Evolutionary conservation across 2,888 invertebrate species (phyloP).

Genomic region (Nezara viridula): DNA sequence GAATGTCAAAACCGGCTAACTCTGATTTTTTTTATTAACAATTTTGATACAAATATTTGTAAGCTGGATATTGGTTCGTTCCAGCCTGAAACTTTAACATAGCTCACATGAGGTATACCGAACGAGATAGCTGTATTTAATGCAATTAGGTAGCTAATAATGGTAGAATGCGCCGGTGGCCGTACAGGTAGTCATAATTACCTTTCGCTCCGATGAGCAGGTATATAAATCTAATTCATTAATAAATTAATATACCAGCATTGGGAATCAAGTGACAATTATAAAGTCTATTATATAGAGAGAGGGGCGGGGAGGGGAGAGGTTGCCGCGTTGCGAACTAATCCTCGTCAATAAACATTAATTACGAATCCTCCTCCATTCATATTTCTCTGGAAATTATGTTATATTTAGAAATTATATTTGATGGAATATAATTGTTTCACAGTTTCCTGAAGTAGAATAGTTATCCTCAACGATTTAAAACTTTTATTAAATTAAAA

Average conservation of each 20-base stretch:
- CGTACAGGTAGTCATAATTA: background rate
- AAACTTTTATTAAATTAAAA: no score
- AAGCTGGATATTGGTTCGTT: no score
- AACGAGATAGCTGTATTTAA: background rate
- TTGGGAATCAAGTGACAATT: conserved; percentile 7
- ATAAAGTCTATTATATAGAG: conserved; percentile 17
- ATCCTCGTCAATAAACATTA: background rate
- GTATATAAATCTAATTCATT: conserved; percentile 34
- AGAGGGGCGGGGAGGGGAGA: background rate
- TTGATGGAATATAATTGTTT: background rate
- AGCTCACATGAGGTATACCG: no score
- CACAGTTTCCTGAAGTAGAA: no score
- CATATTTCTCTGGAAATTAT: background rate
- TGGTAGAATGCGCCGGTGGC: background rate
- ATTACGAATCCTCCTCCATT: background rate
- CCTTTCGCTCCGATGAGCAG: background rate
- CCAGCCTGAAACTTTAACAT: no score
- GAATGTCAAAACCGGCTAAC: no score
- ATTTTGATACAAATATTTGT: no score
- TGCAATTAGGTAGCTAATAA: conserved; percentile 3
- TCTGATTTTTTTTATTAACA: no score
- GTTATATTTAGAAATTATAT: background rate
- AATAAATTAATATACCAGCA: conserved; percentile 1
- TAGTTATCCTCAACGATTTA: no score
- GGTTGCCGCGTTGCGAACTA: background rate